Base-by-base conservation (phyloP, 2,888 invertebrate species). In the Macrophya annulata region DNA sequence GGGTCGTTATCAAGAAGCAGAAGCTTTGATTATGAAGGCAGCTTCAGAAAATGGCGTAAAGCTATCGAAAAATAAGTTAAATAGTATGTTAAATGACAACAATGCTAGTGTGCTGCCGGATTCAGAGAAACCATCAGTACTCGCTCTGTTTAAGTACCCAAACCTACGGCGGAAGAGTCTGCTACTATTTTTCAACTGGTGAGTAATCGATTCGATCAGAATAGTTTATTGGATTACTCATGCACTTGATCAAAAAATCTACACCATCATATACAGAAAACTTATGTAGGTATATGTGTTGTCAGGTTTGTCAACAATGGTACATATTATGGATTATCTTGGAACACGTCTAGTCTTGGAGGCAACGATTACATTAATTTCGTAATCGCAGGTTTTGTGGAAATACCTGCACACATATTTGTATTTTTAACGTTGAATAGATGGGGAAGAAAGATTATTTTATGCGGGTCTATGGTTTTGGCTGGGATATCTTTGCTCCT, bases 301-400 rank as follows among this genome's bases (percentile, higher is more conserved):
- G 31, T 15, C 89, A 95, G 95, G 95, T 96, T 97, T 92, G 96
- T 96, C 21, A 96, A 96, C 90, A 96, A 96, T 89, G 96, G 96
- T 86, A 96, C 96, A 12, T 97, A 97, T 92, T 97, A 97, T 90
- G 97, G 97, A 0, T 93, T 97, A 10, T 97, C 97, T 0, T 96
- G 97, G 96, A 96, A 96, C 90, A 96, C 96, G 4, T 96, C 95
- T 81, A 96, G 95, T 90, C 94, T 97, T 83, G 96, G 96, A 9
- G 96, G 96, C 37, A 96, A 97, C 92, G 95, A 95, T 85, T 96
- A 96, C 89, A 88, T 97, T 17, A 97, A 97, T 92, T 97, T 97
- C 91, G 94, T 96, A 5, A 95, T 97, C 87, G 96, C 96, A 8
- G 97, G 97, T 3, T 94, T 96, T n/a, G 96, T 97, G 0, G 97